Conservation (phyloP, 2,888 invertebrate species). For the Eupithecia tripunctaria region DNA sequence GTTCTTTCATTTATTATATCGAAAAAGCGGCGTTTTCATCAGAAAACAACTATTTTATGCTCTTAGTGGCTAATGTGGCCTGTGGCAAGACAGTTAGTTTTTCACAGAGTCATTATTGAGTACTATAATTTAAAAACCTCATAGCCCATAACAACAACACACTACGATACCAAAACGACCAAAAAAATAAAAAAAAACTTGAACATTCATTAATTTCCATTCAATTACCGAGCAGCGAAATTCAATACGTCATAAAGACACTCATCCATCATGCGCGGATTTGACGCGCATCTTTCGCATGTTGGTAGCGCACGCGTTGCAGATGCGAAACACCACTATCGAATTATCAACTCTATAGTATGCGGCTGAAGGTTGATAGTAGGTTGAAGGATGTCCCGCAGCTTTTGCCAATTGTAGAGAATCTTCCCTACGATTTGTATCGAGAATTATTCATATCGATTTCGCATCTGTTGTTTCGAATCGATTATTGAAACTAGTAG, state of each 20-base stretch:
- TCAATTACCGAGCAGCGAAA: conserved; percentile 16
- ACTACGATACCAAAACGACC: not conserved
- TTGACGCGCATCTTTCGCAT: conserved; percentile 67
- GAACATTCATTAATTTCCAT: conserved; percentile 4
- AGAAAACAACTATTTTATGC: too few relatives aligned
- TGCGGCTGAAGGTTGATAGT: not conserved
- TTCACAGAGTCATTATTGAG: too few relatives aligned
- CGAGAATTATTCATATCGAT: conserved; percentile 53
- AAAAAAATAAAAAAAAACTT: not conserved
- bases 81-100: too few relatives aligned
- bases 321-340: conserved; percentile 63
- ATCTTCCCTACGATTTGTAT: conserved; percentile 38
- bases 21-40: too few relatives aligned
- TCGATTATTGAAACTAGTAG: not conserved
- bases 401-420: conserved; percentile 22
- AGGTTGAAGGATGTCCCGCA: not conserved
- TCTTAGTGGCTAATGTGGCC: too few relatives aligned
- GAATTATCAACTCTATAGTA: conserved; percentile 28
- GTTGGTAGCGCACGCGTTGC: conserved; percentile 65
- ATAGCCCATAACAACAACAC: not conserved
- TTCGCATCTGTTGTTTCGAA: conserved; percentile 48
- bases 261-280: conserved; percentile 65
- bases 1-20: too few relatives aligned
- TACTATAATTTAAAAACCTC: not conserved
- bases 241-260: conserved; percentile 31